Percentiles rank a stretch among this genome's conserved stretches.
phyloP scores from a whole-genome alignment of 2,113 vertebrate species.

The Vombatus ursinus region DNA sequence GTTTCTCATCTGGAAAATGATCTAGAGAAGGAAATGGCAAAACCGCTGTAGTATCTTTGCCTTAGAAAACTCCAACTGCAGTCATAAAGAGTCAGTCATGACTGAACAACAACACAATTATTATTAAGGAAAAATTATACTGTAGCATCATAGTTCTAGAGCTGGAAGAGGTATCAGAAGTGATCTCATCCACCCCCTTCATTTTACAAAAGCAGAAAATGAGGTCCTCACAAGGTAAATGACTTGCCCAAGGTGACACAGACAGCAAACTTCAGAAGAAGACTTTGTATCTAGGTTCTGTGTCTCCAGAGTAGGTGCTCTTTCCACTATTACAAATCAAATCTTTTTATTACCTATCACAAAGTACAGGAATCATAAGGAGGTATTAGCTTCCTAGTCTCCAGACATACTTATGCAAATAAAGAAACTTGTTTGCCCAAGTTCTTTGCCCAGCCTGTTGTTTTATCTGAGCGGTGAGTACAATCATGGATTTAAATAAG shows the following conservation, averaged over 20 bases:
- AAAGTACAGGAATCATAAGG: background rate
- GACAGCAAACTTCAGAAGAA: background rate
- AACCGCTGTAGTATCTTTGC: too few relatives aligned
- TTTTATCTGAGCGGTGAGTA: conserved; percentile 21
- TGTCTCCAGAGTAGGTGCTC: background rate
- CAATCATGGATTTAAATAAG: background rate
- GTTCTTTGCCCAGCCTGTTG: conserved; percentile 14
- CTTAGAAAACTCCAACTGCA: background rate
- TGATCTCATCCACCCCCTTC: background rate
- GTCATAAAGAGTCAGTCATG: background rate
- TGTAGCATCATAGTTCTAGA: background rate
- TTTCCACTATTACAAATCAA: background rate
- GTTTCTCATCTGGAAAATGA: background rate
- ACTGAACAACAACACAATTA: background rate
- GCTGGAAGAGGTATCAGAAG: background rate
- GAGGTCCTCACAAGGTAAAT: background rate
- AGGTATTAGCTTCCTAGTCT: background rate
- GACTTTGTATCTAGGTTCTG: background rate
- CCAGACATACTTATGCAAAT: background rate
- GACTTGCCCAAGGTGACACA: background rate
- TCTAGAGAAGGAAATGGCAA: too few relatives aligned
- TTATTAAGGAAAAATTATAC: background rate
- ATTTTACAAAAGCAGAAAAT: background rate
- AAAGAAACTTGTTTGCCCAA: conserved; percentile 5
- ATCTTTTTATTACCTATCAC: background rate